phyloP scores from a whole-genome alignment of 1,140 invertebrate species.

The Drosophila subpulchrella region DNA sequence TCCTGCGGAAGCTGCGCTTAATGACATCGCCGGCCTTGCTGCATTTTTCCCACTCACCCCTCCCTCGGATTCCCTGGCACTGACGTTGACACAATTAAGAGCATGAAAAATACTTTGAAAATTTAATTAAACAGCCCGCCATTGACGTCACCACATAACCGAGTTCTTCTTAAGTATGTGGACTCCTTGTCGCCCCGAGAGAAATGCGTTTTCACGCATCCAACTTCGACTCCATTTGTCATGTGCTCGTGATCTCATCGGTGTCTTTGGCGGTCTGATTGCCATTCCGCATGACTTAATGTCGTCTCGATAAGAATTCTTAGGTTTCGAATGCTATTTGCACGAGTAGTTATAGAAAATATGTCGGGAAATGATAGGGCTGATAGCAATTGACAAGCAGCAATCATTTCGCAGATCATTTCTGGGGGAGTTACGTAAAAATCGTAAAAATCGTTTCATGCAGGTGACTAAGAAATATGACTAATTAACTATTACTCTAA shows the following conservation, averaged over 20 bases:
- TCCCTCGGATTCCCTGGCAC: slow-evolving; percentile 1
- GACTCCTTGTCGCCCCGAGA: slow-evolving; percentile 8
- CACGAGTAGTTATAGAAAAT: neutral
- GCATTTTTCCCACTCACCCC: slow-evolving; percentile 3
- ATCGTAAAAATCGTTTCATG: slow-evolving; percentile 1
- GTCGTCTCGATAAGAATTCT: slow-evolving; percentile 23
- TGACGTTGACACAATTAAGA: slow-evolving; percentile 76
- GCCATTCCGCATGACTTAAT: slow-evolving; percentile 42
- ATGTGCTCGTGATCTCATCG: slow-evolving; percentile 46
- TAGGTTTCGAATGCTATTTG: slow-evolving; percentile 3
- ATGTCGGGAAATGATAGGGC: slow-evolving; percentile 10
- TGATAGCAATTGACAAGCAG: slow-evolving; percentile 35
- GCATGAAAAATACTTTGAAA: slow-evolving; percentile 73
- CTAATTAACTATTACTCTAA: neutral
- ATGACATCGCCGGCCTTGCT: slow-evolving; percentile 38
- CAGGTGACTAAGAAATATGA: neutral
- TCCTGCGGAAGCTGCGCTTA: slow-evolving; percentile 56
- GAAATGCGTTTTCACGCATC: slow-evolving; percentile 26
- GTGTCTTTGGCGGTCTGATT: slow-evolving; percentile 22
- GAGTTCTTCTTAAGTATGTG: slow-evolving; percentile 20
- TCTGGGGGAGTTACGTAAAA: slow-evolving; percentile 11
- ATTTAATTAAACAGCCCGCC: slow-evolving; percentile 68
- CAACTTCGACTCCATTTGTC: slow-evolving; percentile 20
- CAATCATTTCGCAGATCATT: slow-evolving; percentile 42
- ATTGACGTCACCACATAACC: slow-evolving; percentile 59